Base-by-base conservation (phyloP, 2,888 invertebrate species). In the Hetaerina titia region DNA sequence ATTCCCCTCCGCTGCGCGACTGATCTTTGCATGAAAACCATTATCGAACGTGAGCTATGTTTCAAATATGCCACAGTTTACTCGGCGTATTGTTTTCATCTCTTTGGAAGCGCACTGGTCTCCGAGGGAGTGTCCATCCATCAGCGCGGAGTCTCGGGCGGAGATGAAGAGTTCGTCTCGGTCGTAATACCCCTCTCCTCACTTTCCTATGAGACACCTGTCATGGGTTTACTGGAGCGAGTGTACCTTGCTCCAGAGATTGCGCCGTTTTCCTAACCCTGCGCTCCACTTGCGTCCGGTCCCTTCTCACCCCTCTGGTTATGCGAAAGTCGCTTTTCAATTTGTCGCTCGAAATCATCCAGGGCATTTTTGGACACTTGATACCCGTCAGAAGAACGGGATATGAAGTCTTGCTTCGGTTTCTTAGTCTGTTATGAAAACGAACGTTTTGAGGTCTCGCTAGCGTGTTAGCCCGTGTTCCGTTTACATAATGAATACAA, bases 41-140 rank as follows among this genome's bases (percentile, higher is more conserved):
- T 57, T 58, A 89, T 57, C 89, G 89, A 57, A n/a, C 57, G 81
- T 31, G 89, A 89, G 89, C 89, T n/a, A 89, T 57, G 89, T 89
- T 89, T 89, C 89, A 89, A 57, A 89, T 19, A 89, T 58, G 89
- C 58, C 89, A 89, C n/a, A 89, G 57, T 89, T 57, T 57, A 57
- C 81, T 31, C 89, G 89, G 89, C n/a, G 89, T 17, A 58, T 89
- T 89, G 89, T 89, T 45, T 89, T 89, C n/a, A 9, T 81, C 81
- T 6, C 25, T 81, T 31, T 81, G 31, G 25, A 31, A 25, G 31
- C 81, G 31, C 69, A 15, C 69, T 69, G 19, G 15, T 69, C 22
- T 13, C 22, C 22, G 69, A 15, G 15, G 11, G 81, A 31, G 81
- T 7, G 81, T 15, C 25, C n/a, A 69, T 81, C 81, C 31, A n/a